A percentile compares a stretch with the other conserved stretches of the same genome.
Evolutionary conservation across 2,888 invertebrate genomes (phyloP).

Genomic region (Dromius quadrimaculatus): DNA sequence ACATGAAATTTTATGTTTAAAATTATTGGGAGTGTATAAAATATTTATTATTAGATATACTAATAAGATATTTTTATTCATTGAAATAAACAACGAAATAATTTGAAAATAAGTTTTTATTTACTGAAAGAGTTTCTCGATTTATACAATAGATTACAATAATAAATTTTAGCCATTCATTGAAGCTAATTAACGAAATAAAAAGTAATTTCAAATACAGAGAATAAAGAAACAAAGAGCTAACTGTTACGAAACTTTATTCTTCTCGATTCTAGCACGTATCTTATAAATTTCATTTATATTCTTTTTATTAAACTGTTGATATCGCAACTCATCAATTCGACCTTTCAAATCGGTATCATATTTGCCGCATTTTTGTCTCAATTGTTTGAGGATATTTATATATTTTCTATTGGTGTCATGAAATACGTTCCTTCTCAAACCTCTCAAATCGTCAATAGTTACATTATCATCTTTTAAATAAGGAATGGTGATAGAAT

Average conservation of each 20-base stretch:
- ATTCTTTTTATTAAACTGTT: constrained; percentile 13
- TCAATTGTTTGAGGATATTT: constrained; percentile 27
- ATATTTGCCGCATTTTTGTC: constrained; percentile 5
- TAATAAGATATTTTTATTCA: no score
- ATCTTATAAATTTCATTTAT: constrained; percentile 32
- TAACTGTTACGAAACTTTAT: neutral
- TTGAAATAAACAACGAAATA: no score
- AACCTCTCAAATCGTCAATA: constrained; percentile 13
- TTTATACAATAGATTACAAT: no score
- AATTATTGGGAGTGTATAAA: no score
- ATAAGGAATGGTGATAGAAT: constrained; percentile 29
- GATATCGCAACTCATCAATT: constrained; percentile 14
- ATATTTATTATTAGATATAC: no score
- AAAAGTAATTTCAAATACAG: no score
- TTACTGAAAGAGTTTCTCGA: no score
- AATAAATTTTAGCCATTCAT: no score
- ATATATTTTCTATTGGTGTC: constrained; percentile 23
- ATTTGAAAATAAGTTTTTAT: no score
- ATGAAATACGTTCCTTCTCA: neutral
- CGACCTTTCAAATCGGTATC: constrained; percentile 11
- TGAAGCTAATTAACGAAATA: no score
- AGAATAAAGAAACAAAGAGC: neutral
- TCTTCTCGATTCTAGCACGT: neutral
- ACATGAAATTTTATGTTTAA: no score
- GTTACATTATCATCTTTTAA: constrained; percentile 10